Base-by-base conservation (phyloP, 2,888 invertebrate genomes). In the Drosophila dives region DNA sequence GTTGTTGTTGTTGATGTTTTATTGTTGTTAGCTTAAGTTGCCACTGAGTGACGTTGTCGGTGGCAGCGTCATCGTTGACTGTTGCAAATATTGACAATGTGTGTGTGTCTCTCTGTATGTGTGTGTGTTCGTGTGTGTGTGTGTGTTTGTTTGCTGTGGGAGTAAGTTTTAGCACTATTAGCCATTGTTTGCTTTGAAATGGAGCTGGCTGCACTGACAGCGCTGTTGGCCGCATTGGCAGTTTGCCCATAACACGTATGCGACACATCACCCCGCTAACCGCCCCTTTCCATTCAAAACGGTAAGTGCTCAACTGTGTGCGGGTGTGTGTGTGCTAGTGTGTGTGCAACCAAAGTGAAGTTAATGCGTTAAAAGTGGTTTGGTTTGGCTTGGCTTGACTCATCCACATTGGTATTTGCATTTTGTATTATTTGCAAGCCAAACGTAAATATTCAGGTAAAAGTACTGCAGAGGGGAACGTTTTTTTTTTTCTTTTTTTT, bases 291-390 rank as follows among this genome's bases (percentile, higher is more conserved):
- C 55, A 38, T 55, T 23, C 33, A 53, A 53, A 50, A 34, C 48
- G 53, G 64, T 71, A 75, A 75, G 71, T 75, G 76, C 60, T 71
- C 59, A 26, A 29, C 38, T 42, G 29, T 67, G 59, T 62, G 26
- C 29, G 29, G 48, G 51, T 23, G 26, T 58, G 12, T 61, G 26
- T 61, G 58, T 51, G 34, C 42, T 29, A 29, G 63, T 65, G 38
- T 62, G 64, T 71, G 69, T 70, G 71, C 33, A 68, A 50, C 69
- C 72, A 74, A 86, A 86, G 80, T 88, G 89, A 80, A 82, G 79
- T 88, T 86, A 86, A 86, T 86, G 86, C 89, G 89, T 86, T 82
- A 77, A 80, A 86, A 84, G 89, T 87, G 87, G 85, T 83, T 87
- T 75, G 86, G 86, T 69, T 86, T 77, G 77, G 81, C 59, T 80